phyloP scores from a whole-genome alignment of 2,888 invertebrate species.

The Brachypterus glaber region DNA sequence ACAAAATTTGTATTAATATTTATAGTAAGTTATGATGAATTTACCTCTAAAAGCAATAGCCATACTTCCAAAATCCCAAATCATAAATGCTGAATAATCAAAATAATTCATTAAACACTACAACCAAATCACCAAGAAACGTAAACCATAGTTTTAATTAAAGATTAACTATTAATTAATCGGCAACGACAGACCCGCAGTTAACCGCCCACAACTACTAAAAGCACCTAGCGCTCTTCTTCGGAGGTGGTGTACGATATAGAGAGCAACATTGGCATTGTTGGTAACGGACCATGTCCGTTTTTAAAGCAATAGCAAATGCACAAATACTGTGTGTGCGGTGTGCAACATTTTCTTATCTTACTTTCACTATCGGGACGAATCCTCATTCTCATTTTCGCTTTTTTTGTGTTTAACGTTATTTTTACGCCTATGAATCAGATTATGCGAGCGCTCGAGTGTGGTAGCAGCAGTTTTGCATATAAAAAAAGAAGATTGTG shows the following conservation, averaged over 20 bases:
- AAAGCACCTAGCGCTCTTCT: background rate
- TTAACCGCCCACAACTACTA: background rate
- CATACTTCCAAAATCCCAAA: constrained; percentile 27
- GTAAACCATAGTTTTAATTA: background rate
- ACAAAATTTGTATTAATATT: too few species aligned
- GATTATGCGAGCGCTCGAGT: constrained; percentile 23
- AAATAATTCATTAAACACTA: background rate
- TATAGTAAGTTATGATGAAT: too few species aligned
- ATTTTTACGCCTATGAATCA: constrained; percentile 24
- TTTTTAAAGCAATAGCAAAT: background rate
- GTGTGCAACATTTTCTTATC: constrained; percentile 38
- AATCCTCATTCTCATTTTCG: constrained; percentile 28
- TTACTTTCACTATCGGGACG: constrained; percentile 40
- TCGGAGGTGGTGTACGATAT: constrained; percentile 23
- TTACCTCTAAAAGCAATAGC: constrained; percentile 34
- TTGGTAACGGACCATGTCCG: constrained; percentile 40
- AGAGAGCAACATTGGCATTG: constrained; percentile 37
- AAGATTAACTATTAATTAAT: background rate
- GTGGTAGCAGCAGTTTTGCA: too few species aligned
- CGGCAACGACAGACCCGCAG: background rate
- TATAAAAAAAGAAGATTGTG: too few species aligned
- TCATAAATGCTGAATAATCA: constrained; percentile 15
- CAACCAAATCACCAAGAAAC: background rate
- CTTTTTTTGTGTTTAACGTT: constrained; percentile 9
- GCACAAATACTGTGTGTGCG: constrained; percentile 6